phyloP scores from a whole-genome alignment of 2,797 vertebrate genomes.

The Poecilia velifera region DNA sequence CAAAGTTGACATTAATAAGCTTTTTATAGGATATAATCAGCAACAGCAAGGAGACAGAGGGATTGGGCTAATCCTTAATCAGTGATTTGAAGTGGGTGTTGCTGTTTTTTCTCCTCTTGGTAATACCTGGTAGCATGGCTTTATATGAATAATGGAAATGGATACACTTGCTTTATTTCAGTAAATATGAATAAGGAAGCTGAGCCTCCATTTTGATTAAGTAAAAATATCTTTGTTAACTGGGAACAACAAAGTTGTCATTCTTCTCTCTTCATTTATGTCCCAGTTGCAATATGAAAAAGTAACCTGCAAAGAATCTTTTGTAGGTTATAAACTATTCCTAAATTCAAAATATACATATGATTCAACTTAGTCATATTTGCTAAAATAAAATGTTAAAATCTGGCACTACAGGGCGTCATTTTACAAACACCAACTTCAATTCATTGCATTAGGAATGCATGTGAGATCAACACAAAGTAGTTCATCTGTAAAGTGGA shows the following conservation, averaged over 20 bases:
- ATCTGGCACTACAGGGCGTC: neutral
- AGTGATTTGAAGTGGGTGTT: constrained; percentile 35
- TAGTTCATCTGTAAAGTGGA: neutral
- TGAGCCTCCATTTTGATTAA: constrained; percentile 17
- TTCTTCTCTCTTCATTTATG: constrained; percentile 29
- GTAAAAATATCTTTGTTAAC: constrained; percentile 18
- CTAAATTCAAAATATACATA: neutral
- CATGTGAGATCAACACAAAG: neutral
- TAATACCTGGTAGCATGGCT: constrained; percentile 47
- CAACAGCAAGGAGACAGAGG: constrained; percentile 60
- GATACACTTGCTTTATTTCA: neutral
- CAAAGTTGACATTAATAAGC: constrained; percentile 68
- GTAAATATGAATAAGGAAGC: constrained; percentile 6
- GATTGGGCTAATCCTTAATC: constrained; percentile 70
- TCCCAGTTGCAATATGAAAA: constrained; percentile 27
- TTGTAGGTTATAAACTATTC: constrained; percentile 1
- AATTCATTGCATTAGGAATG: neutral
- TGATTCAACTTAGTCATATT: neutral
- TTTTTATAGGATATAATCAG: constrained; percentile 71
- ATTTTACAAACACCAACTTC: neutral
- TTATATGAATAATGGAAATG: constrained; percentile 43
- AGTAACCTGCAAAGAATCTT: constrained; percentile 11
- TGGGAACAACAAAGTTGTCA: constrained; percentile 23
- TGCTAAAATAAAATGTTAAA: neutral
- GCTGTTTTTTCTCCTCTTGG: constrained; percentile 27